Evolutionary conservation across 2,888 invertebrate species (phyloP), one percentile per base, ranked within the genome.

Genomic region (Drosophila leonis): DNA sequence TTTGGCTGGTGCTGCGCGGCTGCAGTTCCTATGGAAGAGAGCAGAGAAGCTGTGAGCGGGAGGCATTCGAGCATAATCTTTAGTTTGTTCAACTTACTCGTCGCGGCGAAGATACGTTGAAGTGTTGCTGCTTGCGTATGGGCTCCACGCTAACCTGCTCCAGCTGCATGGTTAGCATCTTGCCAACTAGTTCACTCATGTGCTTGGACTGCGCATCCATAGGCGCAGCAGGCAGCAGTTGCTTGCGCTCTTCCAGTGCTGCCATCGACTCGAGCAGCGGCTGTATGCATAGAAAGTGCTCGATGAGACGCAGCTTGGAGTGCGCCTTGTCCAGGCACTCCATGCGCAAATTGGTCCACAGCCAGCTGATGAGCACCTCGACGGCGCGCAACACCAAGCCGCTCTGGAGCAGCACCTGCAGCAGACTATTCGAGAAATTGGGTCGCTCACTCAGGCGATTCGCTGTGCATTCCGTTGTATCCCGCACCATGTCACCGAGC

Each of bases 291-390:
- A 86, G 72, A 5, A 91, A 75, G 37, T 83, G 82, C 12, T 91
- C 85, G 42, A 91, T 80, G 3, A 92, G 73, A 1, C 84, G 89
- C 82, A 90, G 57, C 51, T 86, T 86, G 13, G 81, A 73, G 66
- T 89, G 83, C 0, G 92, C 92, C 48, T 86, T 90, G 27, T 84
- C 81, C 37, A 90, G 65, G 71, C 78, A 81, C 70, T 93, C 93
- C 86, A 90, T 85, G 60, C 92, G 91, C 44, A 93, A 72, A 74
- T 93, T 92, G 1, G 89, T 82, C 82, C 89, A 88, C 51, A 91
- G 76, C 90, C 92, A 91, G 27, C 83, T 76, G 10, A 82, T 78
- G 13, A 92, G 66, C 18, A 91, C 74, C 75, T 93, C 91, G 1
- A 91, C 84, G 39, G 86, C 39, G 10, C 92, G 89, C 42, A 91